These are phyloP conservation scores for Lethenteron camtschaticum DNA, from an alignment of 2,113 vertebrate genomes.

Conservation along the genomic window DNA sequence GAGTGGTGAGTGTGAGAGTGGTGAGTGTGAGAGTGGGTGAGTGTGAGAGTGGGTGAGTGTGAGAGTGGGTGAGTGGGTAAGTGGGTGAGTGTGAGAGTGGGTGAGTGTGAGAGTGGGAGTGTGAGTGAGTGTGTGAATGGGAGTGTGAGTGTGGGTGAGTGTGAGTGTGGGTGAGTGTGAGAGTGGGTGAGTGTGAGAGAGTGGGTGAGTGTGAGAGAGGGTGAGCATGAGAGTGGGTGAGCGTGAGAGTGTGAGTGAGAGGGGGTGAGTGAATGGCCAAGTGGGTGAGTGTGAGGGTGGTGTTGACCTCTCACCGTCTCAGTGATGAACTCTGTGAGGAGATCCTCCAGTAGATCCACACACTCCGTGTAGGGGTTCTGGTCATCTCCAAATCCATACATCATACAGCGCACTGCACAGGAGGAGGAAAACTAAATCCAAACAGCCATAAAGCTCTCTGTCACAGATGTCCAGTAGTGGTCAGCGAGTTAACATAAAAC, in stretches of 20 bases:
- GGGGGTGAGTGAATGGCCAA: too few species aligned
- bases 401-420: constrained; percentile 66
- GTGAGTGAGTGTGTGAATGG: too few species aligned
- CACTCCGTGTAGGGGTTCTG: constrained; percentile 98
- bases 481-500: not conserved
- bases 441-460: not conserved
- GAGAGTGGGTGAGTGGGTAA: too few species aligned
- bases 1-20: not conserved
- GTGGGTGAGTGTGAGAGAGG: too few species aligned
- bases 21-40: not conserved
- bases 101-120: too few species aligned
- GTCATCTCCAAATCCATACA: constrained; percentile 97
- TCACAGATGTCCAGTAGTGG: not conserved
- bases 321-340: constrained; percentile 93
- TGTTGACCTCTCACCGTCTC: constrained; percentile 44
- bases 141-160: too few species aligned
- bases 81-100: too few species aligned
- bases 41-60: not conserved
- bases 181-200: too few species aligned
- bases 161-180: too few species aligned
- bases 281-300: too few species aligned
- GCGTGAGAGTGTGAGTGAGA: too few species aligned
- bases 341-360: constrained; percentile 84
- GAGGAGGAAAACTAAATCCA: not conserved
- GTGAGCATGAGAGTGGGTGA: too few species aligned